phyloP scores from a whole-genome alignment of 1,140 invertebrate species.

The Bicyclus anynana region DNA sequence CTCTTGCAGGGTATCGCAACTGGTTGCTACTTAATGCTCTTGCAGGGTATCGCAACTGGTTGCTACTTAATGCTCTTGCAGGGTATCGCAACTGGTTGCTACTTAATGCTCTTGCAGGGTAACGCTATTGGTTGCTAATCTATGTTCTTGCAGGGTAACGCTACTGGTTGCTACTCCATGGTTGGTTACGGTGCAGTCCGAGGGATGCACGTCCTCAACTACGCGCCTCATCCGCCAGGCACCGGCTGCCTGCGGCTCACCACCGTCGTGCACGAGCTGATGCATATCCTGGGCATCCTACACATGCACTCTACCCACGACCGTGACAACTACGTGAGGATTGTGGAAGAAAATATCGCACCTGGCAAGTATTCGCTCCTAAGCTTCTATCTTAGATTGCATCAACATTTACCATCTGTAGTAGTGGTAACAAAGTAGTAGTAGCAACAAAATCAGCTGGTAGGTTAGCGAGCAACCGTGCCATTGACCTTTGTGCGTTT shows the following conservation, averaged over 20 bases:
- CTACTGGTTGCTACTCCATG: constrained; percentile 69
- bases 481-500: too few species aligned
- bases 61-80: too few species aligned
- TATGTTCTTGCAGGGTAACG: constrained; percentile 40
- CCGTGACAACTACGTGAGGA: constrained; percentile 82
- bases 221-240: constrained; percentile 53
- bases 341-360: constrained; percentile 43
- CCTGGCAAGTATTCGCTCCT: constrained; percentile 1
- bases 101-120: too few species aligned
- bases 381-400: too few species aligned
- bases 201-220: constrained; percentile 67
- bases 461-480: too few species aligned
- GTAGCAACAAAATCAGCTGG: not conserved
- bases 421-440: too few species aligned
- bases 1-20: too few species aligned
- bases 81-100: too few species aligned
- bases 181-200: constrained; percentile 54
- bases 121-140: too few species aligned
- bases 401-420: too few species aligned
- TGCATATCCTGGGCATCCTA: constrained; percentile 83
- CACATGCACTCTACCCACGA: constrained; percentile 85
- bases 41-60: too few species aligned
- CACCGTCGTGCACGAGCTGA: constrained; percentile 81
- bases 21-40: too few species aligned
- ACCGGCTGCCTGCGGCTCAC: constrained; percentile 62